Evolutionary conservation across 2,113 vertebrate genomes (phyloP), one percentile per base, ranked within the genome.

Genomic region (Naja naja): DNA sequence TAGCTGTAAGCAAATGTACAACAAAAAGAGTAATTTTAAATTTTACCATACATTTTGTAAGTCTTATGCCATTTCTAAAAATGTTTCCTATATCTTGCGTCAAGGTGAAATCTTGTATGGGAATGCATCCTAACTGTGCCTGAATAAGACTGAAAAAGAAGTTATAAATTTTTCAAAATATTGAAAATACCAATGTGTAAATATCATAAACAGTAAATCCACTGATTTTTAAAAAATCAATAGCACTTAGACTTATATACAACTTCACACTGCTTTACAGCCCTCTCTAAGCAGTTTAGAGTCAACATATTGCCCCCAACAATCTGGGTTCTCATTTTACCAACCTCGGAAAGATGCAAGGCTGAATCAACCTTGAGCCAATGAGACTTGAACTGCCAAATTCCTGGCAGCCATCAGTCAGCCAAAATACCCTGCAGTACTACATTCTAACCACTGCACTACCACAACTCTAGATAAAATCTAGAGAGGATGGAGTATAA

Each of bases 21-120:
- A 53, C 4, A 92, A 0, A 11, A 93, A 91, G 22, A 89, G 8
- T 43, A 43, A 43, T 55, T 93, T 92, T 92, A 95, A 95, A 89
- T 94, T 93, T 69, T 95, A 97, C 96, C 98, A 95, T 98, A 99
- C 99, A 99, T 98, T 97, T 99, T 97, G 98, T 98, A 95, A 99
- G 97, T 96, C 99, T 97, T 96, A 98, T 96, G 94, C 98, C 99
- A 96, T 95, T 99, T 97, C 98, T 98, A 98, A 99, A 99, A 97
- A 99, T 99, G 97, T 97, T 99, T 45, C 98, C 97, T 54, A 97
- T 99, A 95, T 99, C 99, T 96, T 99, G 99, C 25, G 98, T 98
- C 93, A 99, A 98, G 97, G 99, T 97, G 97, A 99, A 99, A 94
- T 99, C 99, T 96, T 99, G 99, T 96, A 99, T 92, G 49, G 98